Conservation (phyloP, 1,140 invertebrate genomes). For the Sarcophaga bullata region DNA sequence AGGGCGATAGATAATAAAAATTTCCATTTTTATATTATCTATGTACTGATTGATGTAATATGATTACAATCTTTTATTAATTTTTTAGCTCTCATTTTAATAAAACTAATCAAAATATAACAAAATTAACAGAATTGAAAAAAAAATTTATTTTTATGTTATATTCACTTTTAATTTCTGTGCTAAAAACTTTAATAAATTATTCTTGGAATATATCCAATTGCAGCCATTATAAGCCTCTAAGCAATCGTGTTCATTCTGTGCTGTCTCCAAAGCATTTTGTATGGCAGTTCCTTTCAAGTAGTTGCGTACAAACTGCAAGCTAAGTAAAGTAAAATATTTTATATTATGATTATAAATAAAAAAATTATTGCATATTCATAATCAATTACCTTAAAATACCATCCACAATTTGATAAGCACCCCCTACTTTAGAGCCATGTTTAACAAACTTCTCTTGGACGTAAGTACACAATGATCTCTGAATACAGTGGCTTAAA, state of each 20-base stretch:
- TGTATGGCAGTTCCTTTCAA: conserved; percentile 41
- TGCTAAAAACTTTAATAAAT: too few species aligned
- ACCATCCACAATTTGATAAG: conserved; percentile 48
- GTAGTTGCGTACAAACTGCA: conserved; percentile 27
- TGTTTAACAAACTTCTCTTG: conserved; percentile 36
- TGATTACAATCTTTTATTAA: too few species aligned
- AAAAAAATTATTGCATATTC: not conserved
- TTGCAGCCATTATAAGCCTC: conserved; percentile 15
- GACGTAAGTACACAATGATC: conserved; percentile 54
- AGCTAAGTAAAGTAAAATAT: conserved; percentile 22
- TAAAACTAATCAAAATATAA: conserved; percentile 16
- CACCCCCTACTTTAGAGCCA: conserved; percentile 10
- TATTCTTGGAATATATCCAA: conserved; percentile 9
- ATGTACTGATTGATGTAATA: too few species aligned
- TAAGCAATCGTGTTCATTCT: not conserved
- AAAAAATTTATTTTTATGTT: conserved; percentile 4
- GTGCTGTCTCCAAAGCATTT: conserved; percentile 36
- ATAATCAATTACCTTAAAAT: conserved; percentile 49
- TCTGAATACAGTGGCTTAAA: conserved; percentile 52
- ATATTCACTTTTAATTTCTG: not conserved
- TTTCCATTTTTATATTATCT: too few species aligned
- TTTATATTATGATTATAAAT: too few species aligned
- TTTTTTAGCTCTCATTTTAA: not conserved
- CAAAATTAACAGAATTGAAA: conserved; percentile 20
- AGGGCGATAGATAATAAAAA: too few species aligned